Percentiles rank a stretch among this genome's conserved stretches.
phyloP scores from a whole-genome alignment of 2,113 vertebrate genomes.

The Malurus elegans region DNA sequence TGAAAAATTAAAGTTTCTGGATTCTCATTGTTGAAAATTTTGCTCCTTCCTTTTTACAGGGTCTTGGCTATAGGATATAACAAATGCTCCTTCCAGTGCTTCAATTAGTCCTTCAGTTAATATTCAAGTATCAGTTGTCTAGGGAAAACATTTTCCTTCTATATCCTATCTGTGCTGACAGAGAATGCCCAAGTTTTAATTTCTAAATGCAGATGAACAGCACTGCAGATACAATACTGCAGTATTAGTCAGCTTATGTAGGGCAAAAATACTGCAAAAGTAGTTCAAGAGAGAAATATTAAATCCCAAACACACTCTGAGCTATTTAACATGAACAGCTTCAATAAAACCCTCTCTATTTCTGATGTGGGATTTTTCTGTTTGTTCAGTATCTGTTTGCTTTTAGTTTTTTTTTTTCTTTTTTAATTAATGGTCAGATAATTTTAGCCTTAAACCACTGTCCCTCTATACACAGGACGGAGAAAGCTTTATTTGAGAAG shows the following conservation, averaged over 20 bases:
- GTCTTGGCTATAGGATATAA: neutral
- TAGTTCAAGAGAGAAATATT: conserved; percentile 32
- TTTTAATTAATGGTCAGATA: neutral
- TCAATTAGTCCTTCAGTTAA: neutral
- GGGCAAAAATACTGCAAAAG: conserved; percentile 27
- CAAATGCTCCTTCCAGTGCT: neutral
- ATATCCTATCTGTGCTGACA: neutral
- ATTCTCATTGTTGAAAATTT: neutral
- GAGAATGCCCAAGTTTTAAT: neutral
- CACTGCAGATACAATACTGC: conserved; percentile 53
- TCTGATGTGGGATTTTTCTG: neutral
- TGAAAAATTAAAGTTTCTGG: neutral
- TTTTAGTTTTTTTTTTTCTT: neutral
- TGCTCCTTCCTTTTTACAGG: neutral
- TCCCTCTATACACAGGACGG: neutral
- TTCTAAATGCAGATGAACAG: conserved; percentile 26
- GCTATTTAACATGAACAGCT: neutral
- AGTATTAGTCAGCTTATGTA: conserved; percentile 62
- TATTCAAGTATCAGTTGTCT: neutral
- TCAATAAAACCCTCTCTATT: neutral
- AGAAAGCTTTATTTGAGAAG: neutral
- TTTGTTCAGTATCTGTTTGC: neutral
- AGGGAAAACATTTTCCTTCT: neutral
- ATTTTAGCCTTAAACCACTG: neutral
- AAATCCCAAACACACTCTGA: neutral